Evolutionary conservation across 2,888 invertebrate species (phyloP), one percentile per base, ranked within the genome.

Genomic region (Hypolimnas misippus): DNA sequence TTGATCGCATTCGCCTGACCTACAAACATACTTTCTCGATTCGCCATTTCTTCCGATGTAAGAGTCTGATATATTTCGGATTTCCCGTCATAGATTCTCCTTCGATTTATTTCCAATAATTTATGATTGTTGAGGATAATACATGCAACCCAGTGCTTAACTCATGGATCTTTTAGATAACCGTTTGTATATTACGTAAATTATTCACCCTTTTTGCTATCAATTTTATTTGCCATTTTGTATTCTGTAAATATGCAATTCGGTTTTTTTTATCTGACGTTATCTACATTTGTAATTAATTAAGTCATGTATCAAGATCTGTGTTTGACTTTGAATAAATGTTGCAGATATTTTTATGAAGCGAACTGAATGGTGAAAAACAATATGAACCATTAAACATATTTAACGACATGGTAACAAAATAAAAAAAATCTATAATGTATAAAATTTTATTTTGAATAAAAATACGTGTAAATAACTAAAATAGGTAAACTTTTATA

Each of bases 1-100:
- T 82, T 85, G 87, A 87, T 88, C 86, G 84, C 81, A 80, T 84
- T 83, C 78, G 73, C 73, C 76, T 89, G 89, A 89, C 90, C 90
- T 86, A 89, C 77, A 90, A 89, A 89, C 89, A 87, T 83, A 84
- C 78, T 83, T 85, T 77, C 72, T 49, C 52, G 40, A 53, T 38
- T 53, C 53, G 46, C 63, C 60, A 64, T 68, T 59, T 49, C 51
- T 63, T 62, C 68, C 35, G 46, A 53, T 54, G 63, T 54, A 25
- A 44, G 44, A 44, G 38, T 58, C 35, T 49, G 55, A 61, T 52
- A 61, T 53, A 61, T 56, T n/a, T 42, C 44, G 51, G 31, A 51
- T 63, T 52, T 46, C 29, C 57, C 44, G 17, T 54, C 46, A 19
- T 31, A 52, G 49, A 53, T 49, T 38, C 44, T 57, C 35, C 35